Conservation (phyloP, 2,797 vertebrate genomes). For the Tragopan temminckii region DNA sequence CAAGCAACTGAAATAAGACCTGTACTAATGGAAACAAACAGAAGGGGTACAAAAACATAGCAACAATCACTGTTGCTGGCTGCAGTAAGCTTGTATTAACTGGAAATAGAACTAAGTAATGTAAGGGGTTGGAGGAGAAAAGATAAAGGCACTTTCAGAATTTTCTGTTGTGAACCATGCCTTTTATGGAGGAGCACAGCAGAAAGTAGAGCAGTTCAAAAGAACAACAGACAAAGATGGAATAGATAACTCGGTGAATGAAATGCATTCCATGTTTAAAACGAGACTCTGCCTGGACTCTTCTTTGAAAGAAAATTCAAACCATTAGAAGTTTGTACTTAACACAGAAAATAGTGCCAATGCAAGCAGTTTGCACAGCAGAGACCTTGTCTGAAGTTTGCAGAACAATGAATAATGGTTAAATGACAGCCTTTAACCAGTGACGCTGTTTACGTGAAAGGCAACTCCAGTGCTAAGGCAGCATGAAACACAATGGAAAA, state of each 20-base stretch:
- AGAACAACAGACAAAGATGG: background rate
- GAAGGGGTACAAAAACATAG: conserved; percentile 39
- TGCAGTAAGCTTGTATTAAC: conserved; percentile 42
- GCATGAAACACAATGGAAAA: background rate
- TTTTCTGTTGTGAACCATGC: conserved; percentile 28
- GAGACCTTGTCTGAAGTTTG: background rate
- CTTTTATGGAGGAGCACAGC: conserved; percentile 14
- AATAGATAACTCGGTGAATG: background rate
- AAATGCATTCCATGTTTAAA: background rate
- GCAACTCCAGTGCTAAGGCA: background rate
- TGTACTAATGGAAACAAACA: conserved; percentile 42
- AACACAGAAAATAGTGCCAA: background rate
- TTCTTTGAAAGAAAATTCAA: background rate
- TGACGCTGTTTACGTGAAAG: background rate
- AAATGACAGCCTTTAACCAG: background rate
- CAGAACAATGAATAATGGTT: background rate
- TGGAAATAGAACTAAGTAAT: conserved; percentile 57
- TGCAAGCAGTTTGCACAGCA: background rate
- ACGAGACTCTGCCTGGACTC: background rate
- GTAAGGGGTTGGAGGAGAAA: background rate
- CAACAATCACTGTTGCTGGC: conserved; percentile 50
- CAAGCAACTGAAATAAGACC: background rate
- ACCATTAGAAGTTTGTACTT: background rate
- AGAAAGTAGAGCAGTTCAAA: conserved; percentile 6
- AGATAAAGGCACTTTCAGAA: conserved; percentile 49